Percentiles rank a stretch among this genome's conserved stretches.
phyloP scores from a whole-genome alignment of 1,140 invertebrate genomes.

The Protaetia brevitarsis region DNA sequence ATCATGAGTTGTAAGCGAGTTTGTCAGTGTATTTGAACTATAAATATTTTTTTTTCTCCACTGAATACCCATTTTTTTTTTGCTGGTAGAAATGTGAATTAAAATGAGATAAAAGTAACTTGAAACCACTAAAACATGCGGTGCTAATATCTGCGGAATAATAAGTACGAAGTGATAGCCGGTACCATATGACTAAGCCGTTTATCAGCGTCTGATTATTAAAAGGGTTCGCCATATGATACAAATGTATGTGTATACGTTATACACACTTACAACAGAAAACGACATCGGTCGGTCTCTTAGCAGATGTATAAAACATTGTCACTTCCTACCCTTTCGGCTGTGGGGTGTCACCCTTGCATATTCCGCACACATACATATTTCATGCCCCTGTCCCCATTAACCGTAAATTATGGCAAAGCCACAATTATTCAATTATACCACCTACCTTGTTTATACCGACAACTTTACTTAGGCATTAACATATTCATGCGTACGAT shows the following conservation, averaged over 20 bases:
- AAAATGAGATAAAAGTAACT: no score
- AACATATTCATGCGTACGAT: slow-evolving; percentile 13
- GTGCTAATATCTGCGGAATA: background rate
- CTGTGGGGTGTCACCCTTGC: slow-evolving; percentile 33
- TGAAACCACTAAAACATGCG: background rate
- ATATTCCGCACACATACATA: slow-evolving; percentile 33
- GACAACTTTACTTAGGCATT: slow-evolving; percentile 19
- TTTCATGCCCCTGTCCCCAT: slow-evolving; percentile 36
- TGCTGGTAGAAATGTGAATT: no score
- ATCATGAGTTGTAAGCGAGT: no score
- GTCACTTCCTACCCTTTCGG: slow-evolving; percentile 36
- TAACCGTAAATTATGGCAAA: slow-evolving; percentile 36
- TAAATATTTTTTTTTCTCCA: no score
- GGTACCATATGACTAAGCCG: slow-evolving; percentile 3
- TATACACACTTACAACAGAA: slow-evolving; percentile 9
- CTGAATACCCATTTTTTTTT: no score
- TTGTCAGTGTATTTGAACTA: no score
- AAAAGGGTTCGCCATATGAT: background rate
- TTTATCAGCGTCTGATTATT: slow-evolving; percentile 5
- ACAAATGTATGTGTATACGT: background rate
- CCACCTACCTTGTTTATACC: slow-evolving; percentile 26
- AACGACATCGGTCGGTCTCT: slow-evolving; percentile 27
- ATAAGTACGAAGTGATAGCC: background rate
- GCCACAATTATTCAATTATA: slow-evolving; percentile 37
- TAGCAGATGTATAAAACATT: slow-evolving; percentile 36